Conservation (phyloP, 2,797 vertebrate genomes). For the Notolabrus celidotus region DNA sequence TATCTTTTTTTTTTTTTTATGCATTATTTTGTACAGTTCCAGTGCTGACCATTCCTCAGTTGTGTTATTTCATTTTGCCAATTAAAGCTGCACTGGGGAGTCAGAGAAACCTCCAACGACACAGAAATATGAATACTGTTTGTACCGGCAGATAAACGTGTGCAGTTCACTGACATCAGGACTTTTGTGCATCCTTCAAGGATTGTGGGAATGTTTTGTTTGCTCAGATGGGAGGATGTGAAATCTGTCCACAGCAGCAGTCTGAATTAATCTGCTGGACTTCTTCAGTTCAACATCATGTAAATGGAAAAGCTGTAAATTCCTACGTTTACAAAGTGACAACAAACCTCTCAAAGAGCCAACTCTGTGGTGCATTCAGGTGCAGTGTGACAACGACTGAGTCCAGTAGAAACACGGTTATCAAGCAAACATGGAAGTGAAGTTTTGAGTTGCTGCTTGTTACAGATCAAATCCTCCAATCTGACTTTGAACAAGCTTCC, state of each 20-base stretch:
- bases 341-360: too few relatives aligned
- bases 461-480: neutral
- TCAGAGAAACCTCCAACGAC: neutral
- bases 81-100: constrained; percentile 31
- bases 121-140: neutral
- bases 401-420: neutral
- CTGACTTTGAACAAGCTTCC: constrained; percentile 4
- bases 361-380: too few relatives aligned
- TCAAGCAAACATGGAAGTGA: neutral
- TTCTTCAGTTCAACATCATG: too few relatives aligned
- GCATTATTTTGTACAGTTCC: constrained; percentile 18
- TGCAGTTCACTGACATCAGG: constrained; percentile 23
- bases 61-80: constrained; percentile 43
- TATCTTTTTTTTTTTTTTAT: neutral
- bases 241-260: neutral
- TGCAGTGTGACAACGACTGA: too few relatives aligned
- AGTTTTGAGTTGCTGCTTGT: neutral
- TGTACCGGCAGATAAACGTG: neutral
- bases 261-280: neutral
- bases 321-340: too few relatives aligned
- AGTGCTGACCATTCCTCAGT: constrained; percentile 37
- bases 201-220: too few relatives aligned
- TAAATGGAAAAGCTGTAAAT: too few relatives aligned
- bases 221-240: neutral
- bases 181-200: constrained; percentile 17